A percentile compares a stretch with the other conserved stretches of the same genome.
These are phyloP conservation scores for Platerodrilus igneus DNA, from an alignment of 2,888 invertebrate genomes.

Conservation along the genomic window DNA sequence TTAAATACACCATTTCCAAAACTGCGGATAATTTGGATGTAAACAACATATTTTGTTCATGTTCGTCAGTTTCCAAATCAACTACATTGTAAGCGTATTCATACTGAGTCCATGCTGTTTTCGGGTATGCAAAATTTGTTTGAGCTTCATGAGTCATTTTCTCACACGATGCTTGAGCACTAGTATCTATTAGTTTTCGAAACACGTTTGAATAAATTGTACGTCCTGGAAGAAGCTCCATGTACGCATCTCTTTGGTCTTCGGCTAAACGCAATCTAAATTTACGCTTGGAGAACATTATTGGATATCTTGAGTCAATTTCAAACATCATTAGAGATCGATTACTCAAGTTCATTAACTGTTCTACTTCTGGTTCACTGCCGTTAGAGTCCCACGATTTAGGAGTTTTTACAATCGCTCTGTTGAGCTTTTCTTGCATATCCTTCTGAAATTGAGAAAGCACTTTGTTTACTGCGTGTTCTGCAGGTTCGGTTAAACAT, in stretches of 20 bases:
- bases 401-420: slow-evolving; percentile 32
- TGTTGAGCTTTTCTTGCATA: slow-evolving; percentile 39
- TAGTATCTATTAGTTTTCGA: slow-evolving; percentile 55
- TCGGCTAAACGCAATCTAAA: slow-evolving; percentile 55
- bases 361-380: slow-evolving; percentile 61
- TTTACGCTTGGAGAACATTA: slow-evolving; percentile 41
- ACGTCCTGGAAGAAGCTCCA: slow-evolving; percentile 60
- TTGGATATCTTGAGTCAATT: slow-evolving; percentile 60
- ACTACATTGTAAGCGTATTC: slow-evolving; percentile 43
- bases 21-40: slow-evolving; percentile 32
- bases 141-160: slow-evolving; percentile 53
- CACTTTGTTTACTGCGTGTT: slow-evolving; percentile 50
- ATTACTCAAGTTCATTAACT: slow-evolving; percentile 49
- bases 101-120: slow-evolving; percentile 68
- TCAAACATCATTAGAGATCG: slow-evolving; percentile 63
- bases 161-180: slow-evolving; percentile 55
- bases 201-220: slow-evolving; percentile 55
- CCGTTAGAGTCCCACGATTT: slow-evolving; percentile 60
- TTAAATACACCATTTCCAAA: slow-evolving; percentile 39
- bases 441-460: slow-evolving; percentile 56
- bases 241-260: slow-evolving; percentile 63
- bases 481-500: slow-evolving; percentile 56
- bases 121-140: slow-evolving; percentile 63
- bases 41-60: slow-evolving; percentile 36
- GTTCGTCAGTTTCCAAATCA: slow-evolving; percentile 34